phyloP scores from a whole-genome alignment of 1,140 invertebrate species.

The Propsilocerus akamusi region DNA sequence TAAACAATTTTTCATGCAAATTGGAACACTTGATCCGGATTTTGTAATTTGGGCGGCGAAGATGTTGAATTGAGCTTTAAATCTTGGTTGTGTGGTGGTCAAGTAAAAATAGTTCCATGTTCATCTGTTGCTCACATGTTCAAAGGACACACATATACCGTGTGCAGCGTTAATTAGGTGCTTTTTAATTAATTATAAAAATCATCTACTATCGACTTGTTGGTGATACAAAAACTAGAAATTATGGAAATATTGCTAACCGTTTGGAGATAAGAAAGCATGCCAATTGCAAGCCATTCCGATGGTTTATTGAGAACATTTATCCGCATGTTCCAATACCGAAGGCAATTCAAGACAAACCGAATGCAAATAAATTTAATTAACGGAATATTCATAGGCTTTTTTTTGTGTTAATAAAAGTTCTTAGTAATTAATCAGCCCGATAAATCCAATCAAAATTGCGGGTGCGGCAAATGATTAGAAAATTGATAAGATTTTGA shows the following conservation, averaged over 20 bases:
- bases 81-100: slow-evolving; percentile 55
- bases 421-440: too few relatives aligned
- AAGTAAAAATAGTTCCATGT: slow-evolving; percentile 60
- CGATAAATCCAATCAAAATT: too few relatives aligned
- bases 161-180: background rate
- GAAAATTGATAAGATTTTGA: too few relatives aligned
- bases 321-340: background rate
- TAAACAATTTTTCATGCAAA: background rate
- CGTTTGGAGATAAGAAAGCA: background rate
- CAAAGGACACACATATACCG: slow-evolving; percentile 14
- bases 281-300: background rate
- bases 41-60: slow-evolving; percentile 72
- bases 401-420: too few relatives aligned
- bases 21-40: background rate
- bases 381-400: too few relatives aligned
- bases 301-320: background rate
- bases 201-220: background rate
- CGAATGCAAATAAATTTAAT: too few relatives aligned
- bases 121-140: slow-evolving; percentile 72
- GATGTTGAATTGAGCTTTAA: slow-evolving; percentile 94
- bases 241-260: background rate
- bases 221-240: background rate
- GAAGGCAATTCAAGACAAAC: background rate
- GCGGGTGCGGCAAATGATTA: too few relatives aligned
- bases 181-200: too few relatives aligned